phyloP scores from a whole-genome alignment of 2,113 vertebrate species.

The Bos indicus region DNA sequence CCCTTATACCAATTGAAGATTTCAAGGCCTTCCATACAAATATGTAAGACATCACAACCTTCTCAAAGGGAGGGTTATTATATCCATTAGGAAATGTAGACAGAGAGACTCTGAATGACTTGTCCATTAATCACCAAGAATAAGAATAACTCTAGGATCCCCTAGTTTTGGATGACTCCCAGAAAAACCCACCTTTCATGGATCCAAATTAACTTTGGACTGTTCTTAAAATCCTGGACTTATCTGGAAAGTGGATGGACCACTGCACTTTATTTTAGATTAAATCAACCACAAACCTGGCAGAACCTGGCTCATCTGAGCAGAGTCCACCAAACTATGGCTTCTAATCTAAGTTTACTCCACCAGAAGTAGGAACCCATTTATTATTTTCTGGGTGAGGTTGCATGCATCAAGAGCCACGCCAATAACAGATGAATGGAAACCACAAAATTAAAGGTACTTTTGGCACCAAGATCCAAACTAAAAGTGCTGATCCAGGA shows the following conservation, averaged over 20 bases:
- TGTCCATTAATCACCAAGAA: constrained; percentile 42
- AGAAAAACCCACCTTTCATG: constrained; percentile 48
- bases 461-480: constrained; percentile 46
- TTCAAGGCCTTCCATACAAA: constrained; percentile 30
- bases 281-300: constrained; percentile 27
- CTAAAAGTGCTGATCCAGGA: constrained; percentile 58
- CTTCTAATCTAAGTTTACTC: constrained; percentile 38
- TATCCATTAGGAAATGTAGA: constrained; percentile 21
- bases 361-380: not conserved
- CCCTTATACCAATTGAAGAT: not conserved
- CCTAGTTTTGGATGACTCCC: constrained; percentile 21
- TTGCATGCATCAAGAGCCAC: constrained; percentile 4
- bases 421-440: constrained; percentile 51
- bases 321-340: constrained; percentile 12
- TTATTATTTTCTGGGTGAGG: constrained; percentile 51
- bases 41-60: not conserved
- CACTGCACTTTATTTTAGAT: constrained; percentile 47
- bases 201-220: not conserved
- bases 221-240: constrained; percentile 19
- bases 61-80: constrained; percentile 23
- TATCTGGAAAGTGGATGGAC: constrained; percentile 25
- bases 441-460: constrained; percentile 68
- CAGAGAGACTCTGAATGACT: constrained; percentile 1
- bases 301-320: constrained; percentile 26
- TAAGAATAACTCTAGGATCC: constrained; percentile 42